phyloP scores from a whole-genome alignment of 2,113 vertebrate genomes.

The Lutjanus erythropterus region DNA sequence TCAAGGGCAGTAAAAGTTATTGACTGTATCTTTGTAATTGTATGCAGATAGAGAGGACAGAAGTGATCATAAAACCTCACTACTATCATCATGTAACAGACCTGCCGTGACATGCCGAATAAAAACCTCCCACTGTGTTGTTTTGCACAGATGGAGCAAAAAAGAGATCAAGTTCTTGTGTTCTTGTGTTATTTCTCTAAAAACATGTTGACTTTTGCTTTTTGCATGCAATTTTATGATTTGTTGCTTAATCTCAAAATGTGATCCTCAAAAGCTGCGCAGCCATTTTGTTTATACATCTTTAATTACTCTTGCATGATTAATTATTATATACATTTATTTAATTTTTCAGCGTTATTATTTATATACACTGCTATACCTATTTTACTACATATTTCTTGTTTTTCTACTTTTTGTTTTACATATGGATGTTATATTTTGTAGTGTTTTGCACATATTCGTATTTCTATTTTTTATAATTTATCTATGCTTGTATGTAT shows the following conservation, averaged over 20 bases:
- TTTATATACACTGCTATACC: too few relatives aligned
- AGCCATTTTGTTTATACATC: neutral
- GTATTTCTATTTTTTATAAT: too few relatives aligned
- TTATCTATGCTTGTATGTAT: too few relatives aligned
- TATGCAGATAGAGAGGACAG: slow-evolving; percentile 22
- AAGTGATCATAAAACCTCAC: neutral
- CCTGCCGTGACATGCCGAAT: neutral
- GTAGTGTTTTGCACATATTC: too few relatives aligned
- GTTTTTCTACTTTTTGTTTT: too few relatives aligned
- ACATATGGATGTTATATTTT: too few relatives aligned
- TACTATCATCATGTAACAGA: slow-evolving; percentile 14
- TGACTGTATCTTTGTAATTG: slow-evolving; percentile 28
- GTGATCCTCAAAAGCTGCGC: neutral
- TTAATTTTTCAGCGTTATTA: too few relatives aligned
- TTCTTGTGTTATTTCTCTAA: neutral
- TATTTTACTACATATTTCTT: too few relatives aligned
- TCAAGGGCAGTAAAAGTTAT: slow-evolving; percentile 42
- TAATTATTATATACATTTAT: too few relatives aligned
- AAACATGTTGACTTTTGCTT: neutral
- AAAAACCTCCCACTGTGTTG: neutral
- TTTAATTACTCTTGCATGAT: too few relatives aligned
- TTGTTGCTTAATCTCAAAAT: neutral
- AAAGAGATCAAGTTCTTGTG: neutral
- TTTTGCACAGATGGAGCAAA: neutral
- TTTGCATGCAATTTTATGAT: neutral